Evolutionary conservation across 2,113 vertebrate species (phyloP).

Genomic region (Psophia crepitans): DNA sequence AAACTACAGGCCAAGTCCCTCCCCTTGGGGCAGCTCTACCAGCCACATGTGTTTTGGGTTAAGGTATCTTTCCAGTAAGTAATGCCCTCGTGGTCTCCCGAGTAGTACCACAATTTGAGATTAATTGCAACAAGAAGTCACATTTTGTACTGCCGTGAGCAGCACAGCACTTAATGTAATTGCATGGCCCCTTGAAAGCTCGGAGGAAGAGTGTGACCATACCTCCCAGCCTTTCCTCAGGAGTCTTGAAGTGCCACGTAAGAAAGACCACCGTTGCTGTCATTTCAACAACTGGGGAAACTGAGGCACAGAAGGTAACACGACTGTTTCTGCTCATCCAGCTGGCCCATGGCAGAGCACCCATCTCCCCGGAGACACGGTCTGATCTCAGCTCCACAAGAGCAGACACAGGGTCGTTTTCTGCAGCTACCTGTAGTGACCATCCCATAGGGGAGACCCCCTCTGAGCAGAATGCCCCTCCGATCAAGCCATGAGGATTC

Average conservation of each 20-base stretch:
- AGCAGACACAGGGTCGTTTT: not conserved
- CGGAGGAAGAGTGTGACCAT: not conserved
- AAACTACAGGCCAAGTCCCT: not conserved
- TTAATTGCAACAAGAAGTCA: not conserved
- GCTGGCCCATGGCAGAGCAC: not conserved
- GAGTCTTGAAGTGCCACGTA: not conserved
- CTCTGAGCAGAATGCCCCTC: rapidly evolving
- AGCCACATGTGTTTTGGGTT: not conserved
- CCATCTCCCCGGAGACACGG: not conserved
- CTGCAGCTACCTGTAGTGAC: not conserved
- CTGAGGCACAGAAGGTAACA: not conserved
- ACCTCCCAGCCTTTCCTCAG: not conserved
- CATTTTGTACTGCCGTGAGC: not conserved
- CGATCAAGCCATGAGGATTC: rapidly evolving
- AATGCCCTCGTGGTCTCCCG: not conserved
- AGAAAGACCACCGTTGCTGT: not conserved
- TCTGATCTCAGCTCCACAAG: not conserved
- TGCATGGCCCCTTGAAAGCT: not conserved
- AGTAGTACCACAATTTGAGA: not conserved
- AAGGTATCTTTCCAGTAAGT: not conserved
- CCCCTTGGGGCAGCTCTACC: not conserved
- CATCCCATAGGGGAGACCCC: not conserved
- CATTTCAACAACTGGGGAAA: not conserved
- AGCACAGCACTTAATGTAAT: not conserved
- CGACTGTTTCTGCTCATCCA: not conserved